Evolutionary conservation across 1,140 invertebrate genomes (phyloP), one percentile per base, ranked within the genome.

Genomic region (Penaeus japonicus): DNA sequence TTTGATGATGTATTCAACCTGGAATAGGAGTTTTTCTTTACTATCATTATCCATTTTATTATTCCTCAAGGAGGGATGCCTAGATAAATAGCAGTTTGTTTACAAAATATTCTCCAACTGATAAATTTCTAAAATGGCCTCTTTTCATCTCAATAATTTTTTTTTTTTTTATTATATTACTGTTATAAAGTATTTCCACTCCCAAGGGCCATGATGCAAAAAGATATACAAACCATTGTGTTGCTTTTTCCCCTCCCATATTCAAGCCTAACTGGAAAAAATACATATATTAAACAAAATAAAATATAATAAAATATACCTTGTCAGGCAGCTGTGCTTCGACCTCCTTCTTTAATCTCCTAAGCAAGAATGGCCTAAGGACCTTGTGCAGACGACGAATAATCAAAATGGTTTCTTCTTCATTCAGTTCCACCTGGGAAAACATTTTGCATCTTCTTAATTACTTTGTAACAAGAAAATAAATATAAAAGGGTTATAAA

Each of bases 311-410:
- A 77, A 22, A 18, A 80, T 35, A 83, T 85, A 94, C 93, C 93
- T 99, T 99, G 91, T 99, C 98, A 27, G 99, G 99, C 89, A 99
- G 93, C 92, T 99, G 98, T 89, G 97, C 98, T 93, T 99, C 99
- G 27, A 99, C 99, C 93, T 99, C 99, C 92, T 99, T 99, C 93
- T 99, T 99, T 85, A 99, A 93, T 91, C 99, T 95, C 90, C 99
- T 95, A 90, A 99, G 93, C 90, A 99, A 93, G 95, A 99, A 99
- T 20, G 99, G 99, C 89, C 99, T 95, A 84, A 99, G 93, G 47
- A 99, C 98, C 95, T 99, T 99, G 93, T 99, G 99, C 90, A 99
- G 93, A 95, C 99, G 98, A 91, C 99, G 96, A 93, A 99, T 99
- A 92, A 99, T 99, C 91, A 99, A 95, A 94, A 99, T 98, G 0